Conservation (phyloP, 1,140 invertebrate genomes). For the Cotesia chilonis region DNA sequence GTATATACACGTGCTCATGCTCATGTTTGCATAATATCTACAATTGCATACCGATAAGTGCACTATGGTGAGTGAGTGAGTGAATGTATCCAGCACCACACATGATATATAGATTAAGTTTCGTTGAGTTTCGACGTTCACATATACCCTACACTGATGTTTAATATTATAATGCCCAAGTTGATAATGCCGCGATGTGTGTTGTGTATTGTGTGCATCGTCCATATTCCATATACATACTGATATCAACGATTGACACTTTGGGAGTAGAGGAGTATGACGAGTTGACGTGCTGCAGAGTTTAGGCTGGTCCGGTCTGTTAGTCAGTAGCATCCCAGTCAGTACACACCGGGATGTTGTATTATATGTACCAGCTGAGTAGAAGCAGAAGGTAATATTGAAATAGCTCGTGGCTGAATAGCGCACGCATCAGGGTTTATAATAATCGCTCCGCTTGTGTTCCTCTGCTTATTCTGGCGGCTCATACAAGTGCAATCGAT, state of each 20-base stretch:
- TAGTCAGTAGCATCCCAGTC: not conserved
- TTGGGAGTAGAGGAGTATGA: not conserved
- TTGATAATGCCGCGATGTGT: not conserved
- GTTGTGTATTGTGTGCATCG: not conserved
- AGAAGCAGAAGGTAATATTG: constrained; percentile 21
- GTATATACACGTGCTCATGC: constrained; percentile 37
- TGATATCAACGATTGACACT: constrained; percentile 31
- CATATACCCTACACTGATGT: no score
- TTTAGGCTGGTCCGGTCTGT: no score
- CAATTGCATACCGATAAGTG: constrained; percentile 41
- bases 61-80: constrained; percentile 25
- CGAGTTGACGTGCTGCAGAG: not conserved
- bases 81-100: no score
- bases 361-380: not conserved
- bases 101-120: not conserved
- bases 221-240: no score
- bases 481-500: constrained; percentile 18
- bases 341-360: no score
- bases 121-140: not conserved
- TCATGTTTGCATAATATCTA: constrained; percentile 41
- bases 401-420: constrained; percentile 9
- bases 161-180: not conserved
- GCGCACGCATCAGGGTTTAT: constrained; percentile 16
- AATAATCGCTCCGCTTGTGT: not conserved
- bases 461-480: no score